Evolutionary conservation across 2,888 invertebrate genomes (phyloP).

Genomic region (Lapara coniferarum): DNA sequence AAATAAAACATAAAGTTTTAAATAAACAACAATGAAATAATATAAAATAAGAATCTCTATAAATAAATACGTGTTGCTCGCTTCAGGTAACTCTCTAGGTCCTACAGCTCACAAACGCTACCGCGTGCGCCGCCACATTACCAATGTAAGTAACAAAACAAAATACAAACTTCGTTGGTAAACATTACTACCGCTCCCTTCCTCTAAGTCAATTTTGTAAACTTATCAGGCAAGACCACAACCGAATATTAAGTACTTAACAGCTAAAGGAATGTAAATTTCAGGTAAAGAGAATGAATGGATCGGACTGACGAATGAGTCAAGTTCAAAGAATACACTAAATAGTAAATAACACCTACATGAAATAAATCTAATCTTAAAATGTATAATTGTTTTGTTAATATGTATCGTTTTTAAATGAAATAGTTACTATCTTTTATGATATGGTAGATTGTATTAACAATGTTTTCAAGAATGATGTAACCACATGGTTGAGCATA

Average conservation of each 20-base stretch:
- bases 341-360: conserved; percentile 53
- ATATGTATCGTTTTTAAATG: conserved; percentile 24
- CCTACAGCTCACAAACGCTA: conserved; percentile 63
- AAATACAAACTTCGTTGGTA: conserved; percentile 78
- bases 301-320: conserved; percentile 61
- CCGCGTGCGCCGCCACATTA: conserved; percentile 53
- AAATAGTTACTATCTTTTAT: conserved; percentile 15
- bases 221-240: conserved; percentile 85
- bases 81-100: conserved; percentile 81
- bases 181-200: conserved; percentile 81
- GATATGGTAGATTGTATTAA: conserved; percentile 30
- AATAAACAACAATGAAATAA: conserved; percentile 75
- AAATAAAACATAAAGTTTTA: conserved; percentile 63
- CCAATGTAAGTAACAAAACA: conserved; percentile 72
- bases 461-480: conserved; percentile 33
- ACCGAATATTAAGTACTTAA: conserved; percentile 84
- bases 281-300: conserved; percentile 59
- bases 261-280: conserved; percentile 80
- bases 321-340: conserved; percentile 50
- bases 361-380: conserved; percentile 36
- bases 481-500: conserved; percentile 54
- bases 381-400: conserved; percentile 29
- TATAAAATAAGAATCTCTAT: conserved; percentile 73
- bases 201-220: conserved; percentile 78
- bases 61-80: conserved; percentile 75